Conservation (phyloP, 2,797 vertebrate genomes). For the Anabacerthia variegaticeps region DNA sequence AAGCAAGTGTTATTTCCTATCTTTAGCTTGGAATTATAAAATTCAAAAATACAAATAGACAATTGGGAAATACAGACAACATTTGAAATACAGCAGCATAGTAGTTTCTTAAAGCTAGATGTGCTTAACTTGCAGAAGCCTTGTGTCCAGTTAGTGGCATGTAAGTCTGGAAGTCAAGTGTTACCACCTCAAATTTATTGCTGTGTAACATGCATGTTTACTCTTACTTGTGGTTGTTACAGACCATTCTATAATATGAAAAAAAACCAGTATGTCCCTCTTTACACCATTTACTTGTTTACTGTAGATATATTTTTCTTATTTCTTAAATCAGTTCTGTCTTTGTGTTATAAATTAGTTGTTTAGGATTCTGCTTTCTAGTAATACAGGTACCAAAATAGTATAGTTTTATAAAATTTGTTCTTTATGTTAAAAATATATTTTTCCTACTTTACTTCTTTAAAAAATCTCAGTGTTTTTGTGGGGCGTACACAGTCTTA, state of each 20-base stretch:
- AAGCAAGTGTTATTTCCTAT: slow-evolving; percentile 13
- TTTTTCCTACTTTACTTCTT: background rate
- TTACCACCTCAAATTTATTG: background rate
- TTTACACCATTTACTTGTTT: background rate
- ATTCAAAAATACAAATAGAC: background rate
- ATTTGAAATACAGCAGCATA: background rate
- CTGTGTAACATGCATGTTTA: background rate
- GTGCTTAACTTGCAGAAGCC: background rate
- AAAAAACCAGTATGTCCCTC: background rate
- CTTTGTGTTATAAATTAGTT: background rate
- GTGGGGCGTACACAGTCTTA: background rate
- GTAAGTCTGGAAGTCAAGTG: background rate
- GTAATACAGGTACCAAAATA: background rate
- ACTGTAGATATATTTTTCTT: background rate
- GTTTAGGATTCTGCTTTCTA: background rate
- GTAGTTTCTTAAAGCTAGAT: background rate
- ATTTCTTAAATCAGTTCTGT: background rate
- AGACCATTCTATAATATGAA: background rate
- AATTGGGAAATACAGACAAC: background rate
- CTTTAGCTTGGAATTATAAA: background rate
- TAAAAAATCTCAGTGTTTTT: background rate
- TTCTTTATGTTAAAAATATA: background rate
- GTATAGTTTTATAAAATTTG: background rate
- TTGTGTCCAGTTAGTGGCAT: background rate
- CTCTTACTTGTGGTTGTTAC: background rate